These are phyloP conservation scores for Syngnathoides biaculeatus DNA, from an alignment of 2,113 vertebrate genomes.

Conservation along the genomic window DNA sequence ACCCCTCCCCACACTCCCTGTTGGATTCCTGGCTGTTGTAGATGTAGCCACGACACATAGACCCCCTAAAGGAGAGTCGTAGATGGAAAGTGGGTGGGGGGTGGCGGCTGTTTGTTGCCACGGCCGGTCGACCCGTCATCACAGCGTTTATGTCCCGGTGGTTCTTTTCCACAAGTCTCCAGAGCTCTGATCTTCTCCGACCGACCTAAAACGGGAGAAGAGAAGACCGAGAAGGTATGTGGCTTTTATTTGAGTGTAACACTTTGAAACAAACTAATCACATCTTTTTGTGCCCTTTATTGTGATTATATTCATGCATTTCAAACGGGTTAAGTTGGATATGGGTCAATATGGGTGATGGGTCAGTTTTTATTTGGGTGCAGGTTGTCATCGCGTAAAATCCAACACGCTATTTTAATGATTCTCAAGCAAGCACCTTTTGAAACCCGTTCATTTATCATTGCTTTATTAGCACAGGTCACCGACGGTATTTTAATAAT, in stretches of 20 bases:
- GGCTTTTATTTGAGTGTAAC: background rate
- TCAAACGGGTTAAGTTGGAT: background rate
- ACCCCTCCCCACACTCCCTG: slow-evolving; percentile 4
- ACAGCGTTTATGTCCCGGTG: slow-evolving; percentile 44
- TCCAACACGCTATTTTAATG: background rate
- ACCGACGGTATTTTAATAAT: too few relatives aligned
- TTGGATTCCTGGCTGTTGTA: slow-evolving; percentile 17
- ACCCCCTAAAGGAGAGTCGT: slow-evolving; percentile 25
- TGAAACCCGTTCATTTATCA: background rate
- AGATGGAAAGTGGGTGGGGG: slow-evolving; percentile 40
- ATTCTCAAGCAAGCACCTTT: background rate
- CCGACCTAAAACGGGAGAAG: too few relatives aligned
- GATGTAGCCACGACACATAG: slow-evolving; percentile 40
- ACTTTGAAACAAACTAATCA: background rate
- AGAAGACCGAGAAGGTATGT: slow-evolving; percentile 41
- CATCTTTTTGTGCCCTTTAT: background rate
- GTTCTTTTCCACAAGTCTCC: slow-evolving; percentile 39
- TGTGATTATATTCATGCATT: background rate
- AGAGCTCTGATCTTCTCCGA: too few relatives aligned
- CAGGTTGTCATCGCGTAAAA: background rate
- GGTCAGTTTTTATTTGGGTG: background rate
- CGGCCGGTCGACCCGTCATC: slow-evolving; percentile 22
- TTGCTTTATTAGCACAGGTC: too few relatives aligned
- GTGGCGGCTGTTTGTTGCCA: slow-evolving; percentile 6
- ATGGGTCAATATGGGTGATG: background rate